Base-by-base conservation (phyloP, 2,888 invertebrate genomes). In the Acanthosepion lycidas region DNA sequence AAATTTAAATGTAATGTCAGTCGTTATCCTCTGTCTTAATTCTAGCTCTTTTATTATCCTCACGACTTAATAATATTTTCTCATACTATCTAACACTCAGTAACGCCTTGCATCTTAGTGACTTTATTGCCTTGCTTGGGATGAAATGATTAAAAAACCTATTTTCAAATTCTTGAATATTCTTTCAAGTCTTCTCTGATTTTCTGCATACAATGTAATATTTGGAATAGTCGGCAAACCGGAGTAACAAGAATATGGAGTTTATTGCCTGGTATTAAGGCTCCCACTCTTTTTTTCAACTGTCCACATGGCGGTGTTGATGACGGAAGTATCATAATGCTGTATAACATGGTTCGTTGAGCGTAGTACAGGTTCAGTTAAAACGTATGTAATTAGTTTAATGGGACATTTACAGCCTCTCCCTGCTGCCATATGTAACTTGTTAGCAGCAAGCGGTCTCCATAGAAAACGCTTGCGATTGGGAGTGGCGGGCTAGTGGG, bases 321-420 rank as follows among this genome's bases (percentile, higher is more conserved):
- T 33, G 78, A 33, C 78, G 78, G 78, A 78, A 78, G 78, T 78
- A 78, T 78, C n/a, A n/a, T 78, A 78, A 78, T 78, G 78, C 78
- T 78, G 78, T 78, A 33, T 78, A 78, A 78, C 33, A 78, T 33
- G 78, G 78, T 78, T 78, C 78, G 78, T n/a, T 78, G 78, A 78
- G n/a, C 78, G 78, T 78, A 3, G 78, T 78, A 78, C 78, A 78
- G 78, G 78, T 78, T 78, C 78, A 78, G 78, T 78, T 78, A 78
- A 78, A 78, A 78, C 33, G n/a, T 78, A 78, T 78, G 78, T 78
- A 78, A 78, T 78, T 78, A 78, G 78, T 78, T 78, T 78, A 78
- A 78, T 78, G n/a, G 78, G 78, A 78, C 78, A 78, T 78, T 78
- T 78, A 78, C 78, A 78, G 78, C 78, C 78, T 78, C 78, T 78